Evolutionary conservation across 2,113 vertebrate genomes (phyloP), one percentile per base, ranked within the genome.

Genomic region (Prinia subflava): DNA sequence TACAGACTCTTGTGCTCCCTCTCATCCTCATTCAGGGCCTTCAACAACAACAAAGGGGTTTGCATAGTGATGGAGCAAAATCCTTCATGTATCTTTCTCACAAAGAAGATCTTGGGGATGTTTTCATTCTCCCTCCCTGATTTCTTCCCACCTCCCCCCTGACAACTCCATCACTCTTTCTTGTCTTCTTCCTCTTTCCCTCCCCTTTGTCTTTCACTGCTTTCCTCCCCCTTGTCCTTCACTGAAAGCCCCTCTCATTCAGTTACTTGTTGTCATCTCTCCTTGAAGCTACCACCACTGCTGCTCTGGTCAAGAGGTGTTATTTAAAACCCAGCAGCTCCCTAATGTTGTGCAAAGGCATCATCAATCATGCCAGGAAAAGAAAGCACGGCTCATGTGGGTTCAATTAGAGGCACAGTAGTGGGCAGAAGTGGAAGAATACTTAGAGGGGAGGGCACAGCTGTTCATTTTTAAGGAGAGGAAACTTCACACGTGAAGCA

Each of bases 321-420:
- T 97, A 95, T 96, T 97, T 96, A 97, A 97, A 97, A 96, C 97
- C 95, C 95, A 96, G 96, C 96, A 97, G 96, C 95, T 96, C 97
- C 95, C 95, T 95, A 94, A 96, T 94, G 92, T 95, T 96, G 93
- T 96, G 94, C 94, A 96, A 97, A 97, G 96, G 96, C 96, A 97
- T 97, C 97, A 98, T 98, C 96, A 97, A 98, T 97, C 97, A 98
- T 97, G 97, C 92, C 94, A 96, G 95, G 93, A 97, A 97, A 96
- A 97, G 96, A 97, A 97, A 96, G 95, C 95, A 1, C 59, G 1
- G 89, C 95, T 96, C 97, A 97, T 97, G 97, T 98, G 98, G 96
- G 97, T 98, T 98, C 97, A 98, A 98, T 98, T 98, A 98, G 96
- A 96, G 95, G 87, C 97, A 96, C 96, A 98, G 97, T 98, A 98